A percentile compares a stretch with the other conserved stretches of the same genome.
phyloP scores from a whole-genome alignment of 2,888 invertebrate species.

The Linyphia triangularis region DNA sequence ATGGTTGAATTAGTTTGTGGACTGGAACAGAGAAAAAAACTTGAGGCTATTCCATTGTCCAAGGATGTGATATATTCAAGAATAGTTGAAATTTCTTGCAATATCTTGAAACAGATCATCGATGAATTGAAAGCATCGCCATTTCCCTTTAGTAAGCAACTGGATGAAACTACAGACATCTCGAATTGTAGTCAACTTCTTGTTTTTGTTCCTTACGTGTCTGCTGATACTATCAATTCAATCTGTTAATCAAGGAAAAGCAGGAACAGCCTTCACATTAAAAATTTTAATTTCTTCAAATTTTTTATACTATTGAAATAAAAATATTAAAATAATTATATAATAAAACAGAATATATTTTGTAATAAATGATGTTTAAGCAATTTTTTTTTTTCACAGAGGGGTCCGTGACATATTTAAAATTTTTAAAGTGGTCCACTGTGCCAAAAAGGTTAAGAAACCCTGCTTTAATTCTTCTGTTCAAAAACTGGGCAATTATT shows the following conservation, averaged over 20 bases:
- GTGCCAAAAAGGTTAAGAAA: slow-evolving; percentile 46
- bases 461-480: too few species aligned
- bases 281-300: too few species aligned
- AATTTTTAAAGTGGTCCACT: slow-evolving; percentile 43
- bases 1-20: slow-evolving; percentile 61
- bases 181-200: slow-evolving; percentile 61
- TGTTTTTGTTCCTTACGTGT: slow-evolving; percentile 66
- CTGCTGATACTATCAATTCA: slow-evolving; percentile 63
- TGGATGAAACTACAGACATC: slow-evolving; percentile 80
- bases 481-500: too few species aligned
- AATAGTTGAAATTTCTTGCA: slow-evolving; percentile 66
- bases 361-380: too few species aligned
- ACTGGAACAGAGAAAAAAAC: slow-evolving; percentile 68
- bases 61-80: slow-evolving; percentile 67
- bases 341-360: too few species aligned
- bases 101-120: slow-evolving; percentile 70
- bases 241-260: too few species aligned
- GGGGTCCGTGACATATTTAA: slow-evolving; percentile 46
- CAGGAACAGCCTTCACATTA: too few species aligned
- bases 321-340: too few species aligned
- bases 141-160: slow-evolving; percentile 69
- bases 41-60: slow-evolving; percentile 70
- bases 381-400: slow-evolving; percentile 51
- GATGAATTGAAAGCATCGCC: slow-evolving; percentile 62
- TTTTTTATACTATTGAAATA: too few species aligned